Conservation (phyloP, 2,113 vertebrate genomes). For the Maccullochella peelii region DNA sequence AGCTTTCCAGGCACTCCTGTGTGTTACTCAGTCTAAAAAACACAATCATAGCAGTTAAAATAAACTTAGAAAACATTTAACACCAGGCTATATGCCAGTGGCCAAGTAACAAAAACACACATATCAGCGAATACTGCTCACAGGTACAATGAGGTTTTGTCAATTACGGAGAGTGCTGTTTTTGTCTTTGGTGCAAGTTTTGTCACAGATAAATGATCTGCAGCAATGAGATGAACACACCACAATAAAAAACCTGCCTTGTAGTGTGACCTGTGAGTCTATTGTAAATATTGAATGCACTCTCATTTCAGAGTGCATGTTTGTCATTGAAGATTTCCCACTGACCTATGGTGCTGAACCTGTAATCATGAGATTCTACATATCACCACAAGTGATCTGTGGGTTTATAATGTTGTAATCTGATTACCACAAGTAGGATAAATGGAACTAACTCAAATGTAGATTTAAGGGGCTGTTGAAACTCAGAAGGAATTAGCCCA, state of each 20-base stretch:
- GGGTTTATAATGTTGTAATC: no score
- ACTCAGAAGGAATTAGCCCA: no score
- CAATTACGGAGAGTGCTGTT: background rate
- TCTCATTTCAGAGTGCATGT: no score
- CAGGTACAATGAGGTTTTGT: background rate
- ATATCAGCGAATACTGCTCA: background rate
- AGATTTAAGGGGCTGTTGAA: no score
- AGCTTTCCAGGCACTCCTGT: constrained; percentile 88
- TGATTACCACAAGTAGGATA: no score
- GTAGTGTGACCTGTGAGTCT: no score
- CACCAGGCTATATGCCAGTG: background rate
- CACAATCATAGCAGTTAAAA: background rate
- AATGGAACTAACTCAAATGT: no score
- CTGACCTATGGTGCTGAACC: no score
- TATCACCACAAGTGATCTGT: no score
- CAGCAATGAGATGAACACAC: background rate
- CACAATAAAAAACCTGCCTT: background rate
- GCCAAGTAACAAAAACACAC: background rate
- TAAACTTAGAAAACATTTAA: background rate
- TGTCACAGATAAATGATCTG: background rate
- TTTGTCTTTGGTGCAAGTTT: background rate
- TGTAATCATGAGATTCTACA: no score
- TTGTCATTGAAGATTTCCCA: no score
- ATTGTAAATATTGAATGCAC: no score
- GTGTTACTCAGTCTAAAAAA: constrained; percentile 82